Conservation (phyloP, 2,113 vertebrate genomes). For the Isurus oxyrinchus region DNA sequence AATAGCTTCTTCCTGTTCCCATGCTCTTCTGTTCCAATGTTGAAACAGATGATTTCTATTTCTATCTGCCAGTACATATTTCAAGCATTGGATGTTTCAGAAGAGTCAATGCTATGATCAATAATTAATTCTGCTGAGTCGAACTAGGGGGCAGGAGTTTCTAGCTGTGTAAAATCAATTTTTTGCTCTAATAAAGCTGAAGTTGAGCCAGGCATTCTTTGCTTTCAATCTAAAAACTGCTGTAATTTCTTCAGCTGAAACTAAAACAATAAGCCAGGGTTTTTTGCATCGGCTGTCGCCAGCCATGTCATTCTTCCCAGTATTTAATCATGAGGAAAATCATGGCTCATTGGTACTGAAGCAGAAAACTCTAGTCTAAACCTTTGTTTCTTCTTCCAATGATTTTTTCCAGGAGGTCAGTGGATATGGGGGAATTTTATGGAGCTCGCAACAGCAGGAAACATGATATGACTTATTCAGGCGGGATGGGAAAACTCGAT, state of each 20-base stretch:
- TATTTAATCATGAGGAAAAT: neutral
- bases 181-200: neutral
- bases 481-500: neutral
- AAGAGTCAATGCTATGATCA: neutral
- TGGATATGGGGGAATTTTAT: neutral
- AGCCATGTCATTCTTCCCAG: neutral
- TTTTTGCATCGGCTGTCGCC: neutral
- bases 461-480: neutral
- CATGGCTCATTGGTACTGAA: neutral
- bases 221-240: neutral
- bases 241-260: neutral
- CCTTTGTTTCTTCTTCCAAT: neutral
- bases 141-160: neutral
- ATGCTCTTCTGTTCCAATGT: neutral
- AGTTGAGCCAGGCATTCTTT: neutral
- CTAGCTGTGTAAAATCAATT: neutral
- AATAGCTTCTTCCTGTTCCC: neutral
- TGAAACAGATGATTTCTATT: neutral
- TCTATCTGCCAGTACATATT: neutral
- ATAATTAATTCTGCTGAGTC: neutral
- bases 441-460: neutral
- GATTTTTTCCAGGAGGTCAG: neutral
- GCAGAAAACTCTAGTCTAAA: neutral
- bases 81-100: neutral
- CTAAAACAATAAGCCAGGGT: neutral